Percentiles rank a stretch among this genome's conserved stretches.
Conservation (phyloP, 2,113 vertebrate species). For the Solea senegalensis region DNA sequence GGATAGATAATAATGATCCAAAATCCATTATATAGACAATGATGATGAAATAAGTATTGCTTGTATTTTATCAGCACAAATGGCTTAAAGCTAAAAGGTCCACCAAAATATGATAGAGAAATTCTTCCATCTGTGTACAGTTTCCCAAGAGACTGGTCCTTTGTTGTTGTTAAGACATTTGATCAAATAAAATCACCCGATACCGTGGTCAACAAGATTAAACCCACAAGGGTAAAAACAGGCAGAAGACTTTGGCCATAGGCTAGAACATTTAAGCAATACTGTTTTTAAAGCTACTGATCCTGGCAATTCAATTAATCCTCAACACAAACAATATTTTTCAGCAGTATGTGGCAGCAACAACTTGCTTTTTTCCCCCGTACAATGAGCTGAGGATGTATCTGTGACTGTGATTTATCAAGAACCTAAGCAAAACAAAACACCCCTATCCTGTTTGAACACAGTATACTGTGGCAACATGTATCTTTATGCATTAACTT, state of each 20-base stretch:
- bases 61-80: constrained; percentile 26
- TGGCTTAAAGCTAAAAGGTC: constrained; percentile 21
- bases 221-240: constrained; percentile 32
- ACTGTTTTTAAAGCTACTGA: constrained; percentile 18
- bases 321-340: constrained; percentile 23
- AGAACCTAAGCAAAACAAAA: too few species aligned
- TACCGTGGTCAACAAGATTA: constrained; percentile 30
- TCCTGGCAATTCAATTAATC: constrained; percentile 21
- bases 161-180: constrained; percentile 51
- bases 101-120: constrained; percentile 27
- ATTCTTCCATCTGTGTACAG: constrained; percentile 30
- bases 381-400: not conserved
- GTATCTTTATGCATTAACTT: too few species aligned
- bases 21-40: too few species aligned
- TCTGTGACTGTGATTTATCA: too few species aligned
- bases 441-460: too few species aligned
- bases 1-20: too few species aligned
- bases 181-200: constrained; percentile 39
- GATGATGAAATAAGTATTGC: not conserved
- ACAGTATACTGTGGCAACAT: too few species aligned
- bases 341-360: not conserved
- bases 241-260: constrained; percentile 7
- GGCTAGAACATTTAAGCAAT: constrained; percentile 25
- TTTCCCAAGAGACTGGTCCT: constrained; percentile 32
- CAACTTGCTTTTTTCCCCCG: not conserved